These are phyloP conservation scores for Danaus melanippus DNA, from an alignment of 1,140 invertebrate species.

Conservation along the genomic window DNA sequence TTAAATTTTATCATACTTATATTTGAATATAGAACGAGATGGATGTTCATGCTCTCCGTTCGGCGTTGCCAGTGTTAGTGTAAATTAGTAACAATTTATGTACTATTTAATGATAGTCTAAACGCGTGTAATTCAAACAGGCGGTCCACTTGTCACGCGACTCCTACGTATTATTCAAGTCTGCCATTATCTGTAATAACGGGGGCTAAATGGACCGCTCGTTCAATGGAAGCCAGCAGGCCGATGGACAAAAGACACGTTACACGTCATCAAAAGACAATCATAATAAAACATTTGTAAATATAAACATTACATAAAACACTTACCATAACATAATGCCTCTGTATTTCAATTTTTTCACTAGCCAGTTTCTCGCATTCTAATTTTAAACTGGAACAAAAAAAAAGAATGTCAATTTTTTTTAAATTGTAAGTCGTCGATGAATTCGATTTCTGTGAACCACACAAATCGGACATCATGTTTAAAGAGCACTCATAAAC, in stretches of 20 bases:
- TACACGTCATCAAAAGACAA: conserved; percentile 35
- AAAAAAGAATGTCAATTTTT: conserved; percentile 21
- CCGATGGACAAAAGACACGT: conserved; percentile 37
- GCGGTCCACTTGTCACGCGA: conserved; percentile 27
- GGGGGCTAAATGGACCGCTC: conserved; percentile 27
- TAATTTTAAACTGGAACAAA: conserved; percentile 82
- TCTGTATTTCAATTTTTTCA: conserved; percentile 98
- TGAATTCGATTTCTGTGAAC: conserved; percentile 2
- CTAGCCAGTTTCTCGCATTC: conserved; percentile 94
- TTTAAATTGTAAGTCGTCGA: neutral
- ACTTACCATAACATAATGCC: conserved; percentile 97
- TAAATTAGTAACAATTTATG: no score
- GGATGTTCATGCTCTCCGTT: no score
- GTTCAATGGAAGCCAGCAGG: conserved; percentile 22
- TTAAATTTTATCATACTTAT: no score
- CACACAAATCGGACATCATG: conserved; percentile 20
- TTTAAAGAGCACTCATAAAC: conserved; percentile 40
- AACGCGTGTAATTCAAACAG: conserved; percentile 23
- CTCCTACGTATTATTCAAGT: conserved; percentile 32
- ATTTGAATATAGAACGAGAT: no score
- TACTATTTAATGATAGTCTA: conserved; percentile 10
- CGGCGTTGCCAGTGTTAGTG: no score
- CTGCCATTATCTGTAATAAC: conserved; percentile 36
- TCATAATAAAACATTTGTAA: conserved; percentile 24
- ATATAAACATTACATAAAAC: conserved; percentile 14